Evolutionary conservation across 2,797 vertebrate genomes (phyloP).

Genomic region (Alexandromys oeconomus): DNA sequence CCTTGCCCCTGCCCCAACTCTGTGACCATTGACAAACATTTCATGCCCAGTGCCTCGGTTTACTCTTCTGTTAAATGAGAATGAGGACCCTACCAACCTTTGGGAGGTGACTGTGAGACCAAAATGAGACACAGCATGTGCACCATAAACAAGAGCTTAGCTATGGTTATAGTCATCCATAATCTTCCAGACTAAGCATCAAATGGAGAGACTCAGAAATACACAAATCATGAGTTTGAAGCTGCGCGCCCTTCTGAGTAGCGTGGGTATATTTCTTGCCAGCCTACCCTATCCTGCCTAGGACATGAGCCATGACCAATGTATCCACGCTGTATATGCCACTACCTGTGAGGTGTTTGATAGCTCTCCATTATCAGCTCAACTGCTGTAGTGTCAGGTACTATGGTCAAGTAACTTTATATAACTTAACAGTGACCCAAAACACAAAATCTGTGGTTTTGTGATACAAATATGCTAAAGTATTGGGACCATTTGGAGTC

Average conservation of each 20-base stretch:
- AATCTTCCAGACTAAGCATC: background rate
- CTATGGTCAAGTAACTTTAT: background rate
- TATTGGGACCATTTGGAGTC: too few relatives aligned
- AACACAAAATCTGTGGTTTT: background rate
- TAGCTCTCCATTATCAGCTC: background rate
- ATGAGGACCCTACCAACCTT: background rate
- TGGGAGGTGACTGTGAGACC: background rate
- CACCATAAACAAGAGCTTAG: background rate
- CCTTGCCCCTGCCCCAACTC: background rate
- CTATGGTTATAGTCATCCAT: background rate
- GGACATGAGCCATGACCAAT: background rate
- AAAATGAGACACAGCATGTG: conserved; percentile 27
- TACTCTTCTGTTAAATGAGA: conserved; percentile 25
- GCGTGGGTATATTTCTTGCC: background rate
- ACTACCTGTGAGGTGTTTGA: background rate
- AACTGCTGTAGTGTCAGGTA: background rate
- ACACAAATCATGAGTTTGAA: background rate
- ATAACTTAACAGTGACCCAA: background rate
- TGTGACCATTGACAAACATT: background rate
- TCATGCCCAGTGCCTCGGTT: background rate
- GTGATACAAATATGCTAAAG: background rate
- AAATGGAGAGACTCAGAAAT: background rate
- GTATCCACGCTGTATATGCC: background rate
- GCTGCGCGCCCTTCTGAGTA: background rate
- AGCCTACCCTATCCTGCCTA: background rate